A percentile compares a stretch with the other conserved stretches of the same genome.
These are phyloP conservation scores for Pseudobourletiella spinata DNA, from an alignment of 1,140 invertebrate genomes.

Conservation along the genomic window DNA sequence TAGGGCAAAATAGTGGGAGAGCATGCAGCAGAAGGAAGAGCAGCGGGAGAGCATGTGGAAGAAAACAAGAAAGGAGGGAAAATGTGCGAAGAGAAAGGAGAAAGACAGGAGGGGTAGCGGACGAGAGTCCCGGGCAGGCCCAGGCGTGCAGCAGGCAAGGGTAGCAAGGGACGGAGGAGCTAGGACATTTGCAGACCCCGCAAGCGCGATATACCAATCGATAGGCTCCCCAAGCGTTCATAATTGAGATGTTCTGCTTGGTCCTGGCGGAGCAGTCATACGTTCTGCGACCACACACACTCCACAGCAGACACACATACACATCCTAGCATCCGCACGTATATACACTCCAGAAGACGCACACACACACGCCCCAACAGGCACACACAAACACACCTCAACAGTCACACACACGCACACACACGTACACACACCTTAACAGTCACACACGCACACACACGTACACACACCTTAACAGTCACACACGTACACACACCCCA, in stretches of 20 bases:
- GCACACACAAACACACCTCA: background rate
- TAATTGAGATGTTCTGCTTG: conserved; percentile 25
- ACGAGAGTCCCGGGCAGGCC: background rate
- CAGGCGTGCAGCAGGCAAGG: background rate
- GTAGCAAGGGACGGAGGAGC: background rate
- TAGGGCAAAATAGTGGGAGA: background rate
- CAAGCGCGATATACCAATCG: conserved; percentile 20
- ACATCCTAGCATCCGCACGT: too few relatives aligned
- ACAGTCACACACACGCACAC: too few relatives aligned
- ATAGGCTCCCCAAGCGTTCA: conserved; percentile 23
- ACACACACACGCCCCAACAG: background rate
- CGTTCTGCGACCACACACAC: background rate
- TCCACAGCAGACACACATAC: background rate
- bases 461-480: too few relatives aligned
- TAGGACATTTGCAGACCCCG: conserved; percentile 11
- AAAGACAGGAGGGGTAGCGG: too few relatives aligned
- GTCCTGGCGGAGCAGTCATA: conserved; percentile 7
- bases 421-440: too few relatives aligned
- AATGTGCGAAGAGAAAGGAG: too few relatives aligned
- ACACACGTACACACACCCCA: too few relatives aligned
- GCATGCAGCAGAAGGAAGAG: background rate
- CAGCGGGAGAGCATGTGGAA: too few relatives aligned
- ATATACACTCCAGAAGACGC: too few relatives aligned
- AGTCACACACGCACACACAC: too few relatives aligned
- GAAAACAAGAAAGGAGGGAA: too few relatives aligned